phyloP scores from a whole-genome alignment of 2,888 invertebrate genomes.

The Myathropa florea region DNA sequence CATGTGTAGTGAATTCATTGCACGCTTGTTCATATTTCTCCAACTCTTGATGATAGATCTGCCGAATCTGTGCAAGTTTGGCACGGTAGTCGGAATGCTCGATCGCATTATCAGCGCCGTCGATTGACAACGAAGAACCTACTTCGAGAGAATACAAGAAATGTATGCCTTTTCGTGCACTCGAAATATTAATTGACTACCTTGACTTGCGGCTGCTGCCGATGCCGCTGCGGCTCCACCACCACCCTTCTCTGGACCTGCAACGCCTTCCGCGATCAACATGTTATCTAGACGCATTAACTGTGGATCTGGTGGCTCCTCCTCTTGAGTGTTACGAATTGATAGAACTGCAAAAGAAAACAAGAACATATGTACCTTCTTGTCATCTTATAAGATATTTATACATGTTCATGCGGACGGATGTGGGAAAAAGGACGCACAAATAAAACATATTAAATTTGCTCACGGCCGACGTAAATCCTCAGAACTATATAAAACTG shows the following conservation, averaged over 20 bases:
- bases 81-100: slow-evolving; percentile 99
- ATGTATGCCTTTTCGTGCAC: slow-evolving; percentile 16
- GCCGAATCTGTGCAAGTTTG: slow-evolving; percentile 98
- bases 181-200: slow-evolving; percentile 77
- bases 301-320: slow-evolving; percentile 98
- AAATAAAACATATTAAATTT: slow-evolving; percentile 40
- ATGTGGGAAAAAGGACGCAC: no score
- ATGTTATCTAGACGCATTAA: slow-evolving; percentile 99
- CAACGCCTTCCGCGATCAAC: slow-evolving; percentile 98
- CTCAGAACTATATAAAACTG: slow-evolving; percentile 55
- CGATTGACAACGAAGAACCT: slow-evolving; percentile 79
- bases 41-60: slow-evolving; percentile 99
- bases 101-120: slow-evolving; percentile 93
- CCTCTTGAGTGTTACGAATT: slow-evolving; percentile 97
- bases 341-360: slow-evolving; percentile 87
- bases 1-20: slow-evolving; percentile 99
- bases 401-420: no score
- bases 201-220: slow-evolving; percentile 92
- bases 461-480: slow-evolving; percentile 41
- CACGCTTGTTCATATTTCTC: slow-evolving; percentile 99
- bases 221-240: slow-evolving; percentile 93
- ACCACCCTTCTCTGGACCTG: slow-evolving; percentile 96
- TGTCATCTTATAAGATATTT: no score
- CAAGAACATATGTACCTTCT: background rate
- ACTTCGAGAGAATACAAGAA: slow-evolving; percentile 55